Evolutionary conservation across 2,888 invertebrate genomes (phyloP).

Genomic region (Idaea biselata): DNA sequence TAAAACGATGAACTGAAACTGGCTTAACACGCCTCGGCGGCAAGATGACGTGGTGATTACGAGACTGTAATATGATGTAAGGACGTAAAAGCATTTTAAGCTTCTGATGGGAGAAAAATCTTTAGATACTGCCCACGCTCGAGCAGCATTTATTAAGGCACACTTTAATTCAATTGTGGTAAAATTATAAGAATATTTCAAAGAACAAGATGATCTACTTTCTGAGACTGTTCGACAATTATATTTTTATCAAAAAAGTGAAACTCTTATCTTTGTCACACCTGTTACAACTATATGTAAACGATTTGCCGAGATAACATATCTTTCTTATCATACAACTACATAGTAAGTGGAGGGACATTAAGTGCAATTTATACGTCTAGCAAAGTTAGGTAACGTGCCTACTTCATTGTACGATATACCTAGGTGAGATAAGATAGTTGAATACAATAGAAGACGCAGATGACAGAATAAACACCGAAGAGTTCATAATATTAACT

Average conservation of each 20-base stretch:
- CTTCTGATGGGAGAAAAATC: constrained; percentile 32
- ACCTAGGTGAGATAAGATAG: neutral
- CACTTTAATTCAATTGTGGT: constrained; percentile 20
- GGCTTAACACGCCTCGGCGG: constrained; percentile 38
- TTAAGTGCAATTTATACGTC: constrained; percentile 7
- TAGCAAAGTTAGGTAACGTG: constrained; percentile 8
- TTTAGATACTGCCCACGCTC: constrained; percentile 23
- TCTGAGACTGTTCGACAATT: neutral
- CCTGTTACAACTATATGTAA: neutral
- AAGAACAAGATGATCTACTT: constrained; percentile 10
- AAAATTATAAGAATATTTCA: constrained; percentile 17
- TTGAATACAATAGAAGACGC: neutral
- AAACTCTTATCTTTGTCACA: neutral
- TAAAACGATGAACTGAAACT: constrained; percentile 39
- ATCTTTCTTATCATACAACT: neutral
- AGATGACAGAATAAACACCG: neutral
- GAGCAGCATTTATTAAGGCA: constrained; percentile 19
- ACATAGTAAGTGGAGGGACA: neutral
- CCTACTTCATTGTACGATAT: neutral
- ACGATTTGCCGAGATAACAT: neutral
- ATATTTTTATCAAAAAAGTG: neutral
- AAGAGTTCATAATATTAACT: neutral
- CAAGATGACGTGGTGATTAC: constrained; percentile 43
- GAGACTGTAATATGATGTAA: constrained; percentile 45
- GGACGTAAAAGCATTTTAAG: constrained; percentile 52